These are phyloP conservation scores for Drosophila flavopinicola DNA, from an alignment of 2,888 invertebrate genomes.

Conservation along the genomic window DNA sequence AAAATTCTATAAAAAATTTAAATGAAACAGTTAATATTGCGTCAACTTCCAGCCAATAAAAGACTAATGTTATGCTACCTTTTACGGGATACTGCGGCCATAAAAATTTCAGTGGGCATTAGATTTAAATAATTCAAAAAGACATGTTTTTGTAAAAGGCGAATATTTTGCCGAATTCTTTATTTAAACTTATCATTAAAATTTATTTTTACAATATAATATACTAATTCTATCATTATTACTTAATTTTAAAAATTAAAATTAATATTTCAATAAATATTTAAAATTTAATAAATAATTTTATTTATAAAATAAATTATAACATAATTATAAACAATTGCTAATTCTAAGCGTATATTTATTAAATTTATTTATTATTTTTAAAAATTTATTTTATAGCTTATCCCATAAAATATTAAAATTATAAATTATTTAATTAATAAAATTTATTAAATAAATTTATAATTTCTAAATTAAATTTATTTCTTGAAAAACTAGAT, in stretches of 20 bases:
- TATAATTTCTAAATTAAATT: conserved; percentile 85
- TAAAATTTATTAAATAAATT: conserved; percentile 76
- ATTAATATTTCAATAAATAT: conserved; percentile 84
- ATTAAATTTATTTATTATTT: conserved; percentile 83
- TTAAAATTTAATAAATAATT: conserved; percentile 84
- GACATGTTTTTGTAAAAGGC: conserved; percentile 92
- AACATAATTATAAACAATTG: conserved; percentile 85
- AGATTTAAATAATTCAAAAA: conserved; percentile 87
- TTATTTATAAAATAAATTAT: conserved; percentile 85
- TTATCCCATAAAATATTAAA: conserved; percentile 85
- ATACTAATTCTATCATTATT: conserved; percentile 88
- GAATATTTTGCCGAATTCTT: conserved; percentile 89
- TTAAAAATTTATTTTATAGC: conserved; percentile 86
- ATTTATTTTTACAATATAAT: conserved; percentile 73
- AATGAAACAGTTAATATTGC: conserved; percentile 87
- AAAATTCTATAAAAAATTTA: conserved; percentile 86
- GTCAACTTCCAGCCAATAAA: conserved; percentile 92
- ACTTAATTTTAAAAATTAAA: conserved; percentile 84
- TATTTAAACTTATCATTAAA: conserved; percentile 84
- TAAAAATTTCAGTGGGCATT: conserved; percentile 89
- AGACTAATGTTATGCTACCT: conserved; percentile 93
- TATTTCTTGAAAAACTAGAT: conserved; percentile 89
- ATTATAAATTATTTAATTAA: conserved; percentile 84
- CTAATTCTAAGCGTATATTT: conserved; percentile 87
- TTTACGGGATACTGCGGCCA: conserved; percentile 92